Evolutionary conservation across 2,888 invertebrate genomes (phyloP).

Genomic region (Hemistola chrysoprasaria): DNA sequence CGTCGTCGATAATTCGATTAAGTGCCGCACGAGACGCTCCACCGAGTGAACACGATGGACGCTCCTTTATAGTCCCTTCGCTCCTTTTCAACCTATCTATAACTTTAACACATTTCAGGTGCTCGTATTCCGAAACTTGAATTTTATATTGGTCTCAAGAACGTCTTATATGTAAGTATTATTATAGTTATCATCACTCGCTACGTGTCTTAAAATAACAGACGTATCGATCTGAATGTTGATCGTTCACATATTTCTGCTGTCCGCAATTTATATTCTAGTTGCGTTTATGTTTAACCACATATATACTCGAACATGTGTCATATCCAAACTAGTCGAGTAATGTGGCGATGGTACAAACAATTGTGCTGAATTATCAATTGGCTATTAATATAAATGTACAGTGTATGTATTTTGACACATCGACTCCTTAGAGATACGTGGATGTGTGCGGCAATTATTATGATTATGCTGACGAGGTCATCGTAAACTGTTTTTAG

Average conservation of each 20-base stretch:
- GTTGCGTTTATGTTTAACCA: constrained; percentile 42
- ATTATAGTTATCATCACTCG: constrained; percentile 3
- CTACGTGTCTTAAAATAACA: constrained; percentile 25
- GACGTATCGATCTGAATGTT: constrained; percentile 32
- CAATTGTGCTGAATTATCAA: constrained; percentile 63
- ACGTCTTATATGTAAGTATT: constrained; percentile 7
- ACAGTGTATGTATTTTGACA: constrained; percentile 47
- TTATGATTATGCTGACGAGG: constrained; percentile 44
- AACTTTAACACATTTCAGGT: constrained; percentile 26
- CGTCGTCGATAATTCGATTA: constrained; percentile 72
- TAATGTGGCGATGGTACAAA: constrained; percentile 39
- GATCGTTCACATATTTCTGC: constrained; percentile 41
- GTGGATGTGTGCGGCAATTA: constrained; percentile 30
- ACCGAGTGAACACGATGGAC: constrained; percentile 40
- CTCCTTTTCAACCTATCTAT: constrained; percentile 34
- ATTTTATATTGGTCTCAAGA: constrained; percentile 16
- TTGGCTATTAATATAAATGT: constrained; percentile 67
- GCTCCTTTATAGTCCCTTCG: constrained; percentile 42
- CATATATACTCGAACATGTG: constrained; percentile 64
- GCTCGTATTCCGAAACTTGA: constrained; percentile 18
- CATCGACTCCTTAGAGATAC: constrained; percentile 11
- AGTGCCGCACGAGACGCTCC: constrained; percentile 52
- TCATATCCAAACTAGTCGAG: constrained; percentile 67
- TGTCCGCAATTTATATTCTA: constrained; percentile 46
- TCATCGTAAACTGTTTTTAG: constrained; percentile 48